Percentiles rank a stretch among this genome's conserved stretches.
Conservation (phyloP, 92 coral and sea anemone species). For the Montipora capitata region DNA sequence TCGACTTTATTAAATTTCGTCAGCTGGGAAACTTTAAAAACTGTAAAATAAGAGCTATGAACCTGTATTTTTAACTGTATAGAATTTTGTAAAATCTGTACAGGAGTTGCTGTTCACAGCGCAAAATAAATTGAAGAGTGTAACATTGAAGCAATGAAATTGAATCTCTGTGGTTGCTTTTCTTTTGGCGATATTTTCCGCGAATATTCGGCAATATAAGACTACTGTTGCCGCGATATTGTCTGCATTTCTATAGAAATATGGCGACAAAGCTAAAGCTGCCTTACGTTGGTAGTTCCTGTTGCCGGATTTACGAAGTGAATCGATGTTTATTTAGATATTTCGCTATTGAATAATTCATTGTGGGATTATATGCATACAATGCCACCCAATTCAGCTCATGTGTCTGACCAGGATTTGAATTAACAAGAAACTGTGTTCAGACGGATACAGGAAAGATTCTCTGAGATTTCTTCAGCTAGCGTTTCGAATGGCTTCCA, state of each 20-base stretch:
- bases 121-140: constrained; percentile 79
- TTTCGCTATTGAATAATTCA: constrained; percentile 71
- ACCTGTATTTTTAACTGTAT: constrained; percentile 94
- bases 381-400: constrained; percentile 51
- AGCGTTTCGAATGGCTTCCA: neutral
- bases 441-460: neutral
- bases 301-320: constrained; percentile 39
- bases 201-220: neutral
- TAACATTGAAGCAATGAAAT: constrained; percentile 46
- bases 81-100: constrained; percentile 97
- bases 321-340: constrained; percentile 65
- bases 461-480: neutral
- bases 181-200: constrained; percentile 23
- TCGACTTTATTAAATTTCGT: constrained; percentile 40
- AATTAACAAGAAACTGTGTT: neutral
- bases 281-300: neutral
- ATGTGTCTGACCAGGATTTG: constrained; percentile 52
- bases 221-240: neutral
- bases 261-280: neutral
- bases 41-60: constrained; percentile 87
- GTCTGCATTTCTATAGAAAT: neutral
- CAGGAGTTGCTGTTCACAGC: constrained; percentile 83
- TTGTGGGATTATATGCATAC: constrained; percentile 39
- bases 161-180: constrained; percentile 32
- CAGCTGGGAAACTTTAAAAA: constrained; percentile 45